Evolutionary conservation across 2,888 invertebrate genomes (phyloP), one percentile per base, ranked within the genome.

Genomic region (Pammene aurita): DNA sequence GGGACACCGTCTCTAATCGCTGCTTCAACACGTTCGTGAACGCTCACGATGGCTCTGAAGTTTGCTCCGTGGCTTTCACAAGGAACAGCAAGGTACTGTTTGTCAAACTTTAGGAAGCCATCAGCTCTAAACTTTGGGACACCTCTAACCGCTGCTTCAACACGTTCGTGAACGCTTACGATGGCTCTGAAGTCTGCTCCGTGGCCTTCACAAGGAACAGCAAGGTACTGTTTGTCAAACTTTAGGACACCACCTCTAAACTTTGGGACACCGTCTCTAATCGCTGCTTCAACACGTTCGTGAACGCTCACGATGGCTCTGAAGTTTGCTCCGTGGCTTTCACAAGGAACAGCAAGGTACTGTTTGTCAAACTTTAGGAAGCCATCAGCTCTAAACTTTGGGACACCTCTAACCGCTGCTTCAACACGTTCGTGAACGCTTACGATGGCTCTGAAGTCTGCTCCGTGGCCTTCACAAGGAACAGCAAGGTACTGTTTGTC

Each of bases 201-300:
- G 97, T 50, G 7, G 13, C 38, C 0, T 48, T 50, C n/a, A 61
- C 48, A 0, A 46, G 48, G 16, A 50, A 46, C 48, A 61, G 35
- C 46, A 61, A 61, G 42, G 48, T 56, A 10, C 14, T 14, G 16
- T 16, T 38, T 38, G 38, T 9, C 10, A 26, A 26, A 26, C 26
- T 26, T 26, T 26, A 26, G 26, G 26, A 26, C 26, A 26, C 26
- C 0, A 26, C 26, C 26, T 26, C 26, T 26, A 99, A 99, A 85
- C 89, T 99, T 0, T 99, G 99, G 99, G 99, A 99, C 87, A 99
- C 98, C 0, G 97, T 99, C 0, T 98, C 98, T 7, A 94, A 95
- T 35, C 94, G 97, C 58, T 99, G 99, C 81, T 95, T 99, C 73
- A 98, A 98, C 82, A 98, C 98, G 0, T 98, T 99, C 84, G 90